These are phyloP conservation scores for Stenolophus ochropezus DNA, from an alignment of 2,888 invertebrate genomes.

Conservation along the genomic window DNA sequence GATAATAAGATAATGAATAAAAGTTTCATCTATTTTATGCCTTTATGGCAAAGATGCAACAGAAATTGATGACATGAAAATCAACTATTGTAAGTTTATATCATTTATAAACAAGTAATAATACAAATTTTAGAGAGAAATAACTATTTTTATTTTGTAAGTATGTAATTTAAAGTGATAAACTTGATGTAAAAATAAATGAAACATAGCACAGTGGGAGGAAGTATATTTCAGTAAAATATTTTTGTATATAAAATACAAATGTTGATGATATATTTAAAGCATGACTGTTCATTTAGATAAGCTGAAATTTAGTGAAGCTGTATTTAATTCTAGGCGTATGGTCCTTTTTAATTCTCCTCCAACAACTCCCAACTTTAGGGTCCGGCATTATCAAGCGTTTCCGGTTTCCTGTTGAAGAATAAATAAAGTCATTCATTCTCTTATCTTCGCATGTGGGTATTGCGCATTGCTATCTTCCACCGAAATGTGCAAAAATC, in stretches of 20 bases:
- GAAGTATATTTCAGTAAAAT: not conserved
- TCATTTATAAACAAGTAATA: no score
- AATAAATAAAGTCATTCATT: conserved; percentile 55
- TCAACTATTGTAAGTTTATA: no score
- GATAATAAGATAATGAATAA: no score
- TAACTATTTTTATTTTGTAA: no score
- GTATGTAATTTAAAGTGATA: no score
- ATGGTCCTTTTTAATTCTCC: not conserved
- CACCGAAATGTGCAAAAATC: conserved; percentile 41
- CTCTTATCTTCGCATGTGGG: conserved; percentile 24
- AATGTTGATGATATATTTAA: not conserved
- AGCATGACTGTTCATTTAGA: not conserved
- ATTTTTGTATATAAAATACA: not conserved
- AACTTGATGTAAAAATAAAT: no score
- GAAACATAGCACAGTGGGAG: no score
- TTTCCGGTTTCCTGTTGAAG: conserved; percentile 47
- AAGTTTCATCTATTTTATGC: no score
- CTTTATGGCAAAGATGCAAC: no score
- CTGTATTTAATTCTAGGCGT: not conserved
- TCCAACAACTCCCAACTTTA: not conserved
- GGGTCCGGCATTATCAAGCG: conserved; percentile 33
- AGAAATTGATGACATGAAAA: no score
- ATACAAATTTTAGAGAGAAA: no score
- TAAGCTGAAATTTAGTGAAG: not conserved
- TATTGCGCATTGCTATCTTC: conserved; percentile 28